These are phyloP conservation scores for Lateolabrax maculatus DNA, from an alignment of 2,797 vertebrate genomes.

Conservation along the genomic window DNA sequence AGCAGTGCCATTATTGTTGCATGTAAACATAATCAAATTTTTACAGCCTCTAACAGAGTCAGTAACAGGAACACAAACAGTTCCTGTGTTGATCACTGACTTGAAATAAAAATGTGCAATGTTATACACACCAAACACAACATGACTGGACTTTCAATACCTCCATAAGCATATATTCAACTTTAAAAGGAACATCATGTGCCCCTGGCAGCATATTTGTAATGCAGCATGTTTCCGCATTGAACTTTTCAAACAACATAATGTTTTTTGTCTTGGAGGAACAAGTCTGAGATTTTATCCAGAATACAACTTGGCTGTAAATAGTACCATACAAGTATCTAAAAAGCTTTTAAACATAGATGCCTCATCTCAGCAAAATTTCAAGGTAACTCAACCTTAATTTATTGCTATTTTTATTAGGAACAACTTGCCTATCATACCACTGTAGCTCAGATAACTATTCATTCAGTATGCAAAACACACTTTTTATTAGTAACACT, in stretches of 20 bases:
- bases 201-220: constrained; percentile 18
- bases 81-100: constrained; percentile 27
- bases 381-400: constrained; percentile 37
- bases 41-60: constrained; percentile 28
- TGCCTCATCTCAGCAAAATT: constrained; percentile 7
- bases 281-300: background rate
- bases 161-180: constrained; percentile 10
- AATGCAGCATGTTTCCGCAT: constrained; percentile 2
- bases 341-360: constrained; percentile 31
- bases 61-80: constrained; percentile 11
- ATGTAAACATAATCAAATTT: constrained; percentile 44
- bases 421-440: constrained; percentile 20
- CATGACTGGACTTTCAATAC: constrained; percentile 22
- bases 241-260: constrained; percentile 6
- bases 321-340: background rate
- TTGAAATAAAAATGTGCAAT: constrained; percentile 22
- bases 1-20: constrained; percentile 25
- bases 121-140: background rate
- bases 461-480: constrained; percentile 34
- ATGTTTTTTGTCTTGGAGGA: constrained; percentile 4
- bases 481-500: constrained; percentile 43
- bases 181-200: constrained; percentile 19
- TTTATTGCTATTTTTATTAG: constrained; percentile 45
- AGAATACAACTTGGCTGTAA: constrained; percentile 21
- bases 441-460: constrained; percentile 31